A percentile compares a stretch with the other conserved stretches of the same genome.
These are phyloP conservation scores for Psittacara wagleri DNA, from an alignment of 2,113 vertebrate genomes.

Conservation along the genomic window DNA sequence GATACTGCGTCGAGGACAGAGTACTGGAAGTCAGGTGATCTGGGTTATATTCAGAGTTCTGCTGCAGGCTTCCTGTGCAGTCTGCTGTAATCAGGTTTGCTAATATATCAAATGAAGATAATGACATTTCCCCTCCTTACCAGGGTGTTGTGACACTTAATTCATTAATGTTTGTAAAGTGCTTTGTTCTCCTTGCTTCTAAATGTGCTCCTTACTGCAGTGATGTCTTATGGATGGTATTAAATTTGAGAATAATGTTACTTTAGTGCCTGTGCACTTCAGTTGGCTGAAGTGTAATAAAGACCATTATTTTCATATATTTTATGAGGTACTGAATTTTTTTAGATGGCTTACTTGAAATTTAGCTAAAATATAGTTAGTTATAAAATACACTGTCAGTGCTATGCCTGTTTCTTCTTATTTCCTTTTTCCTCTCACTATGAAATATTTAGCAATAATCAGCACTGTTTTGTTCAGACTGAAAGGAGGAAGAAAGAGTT, in stretches of 20 bases:
- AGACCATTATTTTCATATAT: slow-evolving; percentile 24
- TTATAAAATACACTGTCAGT: background rate
- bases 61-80: slow-evolving; percentile 56
- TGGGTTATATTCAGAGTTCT: slow-evolving; percentile 35
- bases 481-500: background rate
- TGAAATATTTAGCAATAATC: slow-evolving; percentile 38
- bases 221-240: slow-evolving; percentile 13
- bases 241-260: slow-evolving; percentile 47
- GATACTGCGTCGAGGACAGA: background rate
- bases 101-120: slow-evolving; percentile 41
- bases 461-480: background rate
- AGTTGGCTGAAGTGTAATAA: background rate
- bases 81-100: slow-evolving; percentile 53
- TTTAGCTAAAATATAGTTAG: background rate
- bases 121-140: slow-evolving; percentile 41
- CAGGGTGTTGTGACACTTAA: slow-evolving; percentile 54
- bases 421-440: background rate
- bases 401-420: background rate
- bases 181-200: slow-evolving; percentile 28
- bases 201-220: slow-evolving; percentile 25
- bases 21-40: slow-evolving; percentile 62
- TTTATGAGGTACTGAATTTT: slow-evolving; percentile 62
- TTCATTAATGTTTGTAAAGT: slow-evolving; percentile 64
- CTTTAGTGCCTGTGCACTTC: background rate
- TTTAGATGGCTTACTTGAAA: slow-evolving; percentile 50